Evolutionary conservation across 2,888 invertebrate species (phyloP).

Genomic region (Drosophila paranaensis): DNA sequence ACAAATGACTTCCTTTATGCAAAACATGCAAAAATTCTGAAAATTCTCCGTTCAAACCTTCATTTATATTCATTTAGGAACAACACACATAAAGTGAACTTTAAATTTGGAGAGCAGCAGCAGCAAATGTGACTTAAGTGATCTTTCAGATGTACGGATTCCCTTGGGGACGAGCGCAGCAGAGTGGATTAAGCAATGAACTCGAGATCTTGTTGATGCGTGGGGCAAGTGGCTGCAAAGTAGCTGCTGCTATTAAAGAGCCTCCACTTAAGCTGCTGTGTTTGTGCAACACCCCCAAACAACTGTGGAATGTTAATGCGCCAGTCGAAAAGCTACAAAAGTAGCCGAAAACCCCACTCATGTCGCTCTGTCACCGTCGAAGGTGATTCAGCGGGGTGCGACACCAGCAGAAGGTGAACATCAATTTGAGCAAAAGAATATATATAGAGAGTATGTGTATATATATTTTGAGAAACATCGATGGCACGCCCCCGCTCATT

Average conservation of each 20-base stretch:
- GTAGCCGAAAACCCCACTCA: slow-evolving; percentile 51
- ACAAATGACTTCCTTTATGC: slow-evolving; percentile 25
- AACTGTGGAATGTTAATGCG: slow-evolving; percentile 73
- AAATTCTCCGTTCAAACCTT: slow-evolving; percentile 10
- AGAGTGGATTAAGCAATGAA: slow-evolving; percentile 50
- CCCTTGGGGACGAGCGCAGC: slow-evolving; percentile 40
- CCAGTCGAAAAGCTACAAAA: slow-evolving; percentile 64
- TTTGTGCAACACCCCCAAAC: slow-evolving; percentile 60
- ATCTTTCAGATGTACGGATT: slow-evolving; percentile 24
- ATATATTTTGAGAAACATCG: slow-evolving; percentile 56
- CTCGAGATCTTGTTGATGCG: slow-evolving; percentile 20
- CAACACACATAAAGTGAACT: slow-evolving; percentile 11
- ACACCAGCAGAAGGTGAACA: slow-evolving; percentile 71
- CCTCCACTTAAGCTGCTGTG: slow-evolving; percentile 58
- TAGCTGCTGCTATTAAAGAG: slow-evolving; percentile 56
- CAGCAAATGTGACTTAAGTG: slow-evolving; percentile 34
- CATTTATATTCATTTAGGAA: slow-evolving; percentile 36
- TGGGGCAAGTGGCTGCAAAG: slow-evolving; percentile 44
- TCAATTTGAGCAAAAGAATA: slow-evolving; percentile 72
- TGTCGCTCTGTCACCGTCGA: slow-evolving; percentile 53
- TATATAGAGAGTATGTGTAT: slow-evolving; percentile 15
- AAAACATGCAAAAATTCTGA: slow-evolving; percentile 12
- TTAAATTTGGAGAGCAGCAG: slow-evolving; percentile 4
- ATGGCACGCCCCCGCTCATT: slow-evolving; percentile 58
- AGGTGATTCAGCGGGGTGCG: slow-evolving; percentile 30